Evolutionary conservation across 2,888 invertebrate species (phyloP).

Genomic region (Perizoma flavofasciatum): DNA sequence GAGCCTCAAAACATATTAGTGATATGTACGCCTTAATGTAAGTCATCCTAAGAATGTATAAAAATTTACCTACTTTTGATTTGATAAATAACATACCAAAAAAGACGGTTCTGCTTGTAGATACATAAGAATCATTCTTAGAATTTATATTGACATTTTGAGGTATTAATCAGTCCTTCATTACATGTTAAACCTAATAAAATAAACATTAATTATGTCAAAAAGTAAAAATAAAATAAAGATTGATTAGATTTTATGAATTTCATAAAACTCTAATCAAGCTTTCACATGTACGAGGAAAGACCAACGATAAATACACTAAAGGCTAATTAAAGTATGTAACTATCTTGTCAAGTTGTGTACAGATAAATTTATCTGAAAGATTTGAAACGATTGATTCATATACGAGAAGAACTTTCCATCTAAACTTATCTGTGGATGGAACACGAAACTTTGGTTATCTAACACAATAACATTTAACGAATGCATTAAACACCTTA

Average conservation of each 20-base stretch:
- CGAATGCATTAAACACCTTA: slow-evolving; percentile 73
- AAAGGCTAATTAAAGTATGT: slow-evolving; percentile 25
- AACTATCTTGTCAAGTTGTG: slow-evolving; percentile 30
- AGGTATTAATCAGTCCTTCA: slow-evolving; percentile 61
- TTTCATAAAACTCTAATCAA: slow-evolving; percentile 54
- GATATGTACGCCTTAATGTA: slow-evolving; percentile 62
- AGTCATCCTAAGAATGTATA: slow-evolving; percentile 39
- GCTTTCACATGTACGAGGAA: slow-evolving; percentile 46
- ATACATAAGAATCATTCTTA: slow-evolving; percentile 44
- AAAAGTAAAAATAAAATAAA: slow-evolving; percentile 63
- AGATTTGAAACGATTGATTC: slow-evolving; percentile 20
- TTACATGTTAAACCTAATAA: slow-evolving; percentile 56
- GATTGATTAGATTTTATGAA: slow-evolving; percentile 54
- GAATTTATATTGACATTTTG: slow-evolving; percentile 45
- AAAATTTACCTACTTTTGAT: slow-evolving; percentile 33
- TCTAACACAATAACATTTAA: slow-evolving; percentile 71
- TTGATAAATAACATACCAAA: slow-evolving; percentile 39
- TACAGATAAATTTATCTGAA: slow-evolving; percentile 24
- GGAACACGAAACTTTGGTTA: slow-evolving; percentile 23
- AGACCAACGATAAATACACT: slow-evolving; percentile 49
- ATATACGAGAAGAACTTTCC: slow-evolving; percentile 26
- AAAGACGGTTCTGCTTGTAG: slow-evolving; percentile 38
- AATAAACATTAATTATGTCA: slow-evolving; percentile 63
- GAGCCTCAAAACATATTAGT: slow-evolving; percentile 62
- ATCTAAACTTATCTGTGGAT: slow-evolving; percentile 20